Evolutionary conservation across 1,140 invertebrate genomes (phyloP).

Genomic region (Probaryconus sp.): DNA sequence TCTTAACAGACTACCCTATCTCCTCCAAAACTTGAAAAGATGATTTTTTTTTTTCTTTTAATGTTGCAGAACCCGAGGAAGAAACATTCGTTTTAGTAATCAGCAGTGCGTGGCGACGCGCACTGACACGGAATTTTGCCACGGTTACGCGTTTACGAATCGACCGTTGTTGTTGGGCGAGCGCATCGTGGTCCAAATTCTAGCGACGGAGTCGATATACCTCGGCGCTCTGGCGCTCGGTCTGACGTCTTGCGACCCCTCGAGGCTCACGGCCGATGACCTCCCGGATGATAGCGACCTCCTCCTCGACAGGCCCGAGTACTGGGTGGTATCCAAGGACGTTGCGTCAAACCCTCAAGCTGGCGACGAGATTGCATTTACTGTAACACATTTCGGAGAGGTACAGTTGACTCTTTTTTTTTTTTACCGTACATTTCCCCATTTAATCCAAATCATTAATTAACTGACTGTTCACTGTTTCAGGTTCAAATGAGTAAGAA

Average conservation of each 20-base stretch:
- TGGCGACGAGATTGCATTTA: conserved; percentile 95
- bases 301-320: conserved; percentile 95
- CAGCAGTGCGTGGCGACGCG: conserved; percentile 89
- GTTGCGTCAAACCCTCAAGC: conserved; percentile 89
- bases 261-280: conserved; percentile 83
- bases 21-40: conserved; percentile 2
- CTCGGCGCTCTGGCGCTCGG: conserved; percentile 94
- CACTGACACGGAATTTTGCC: conserved; percentile 91
- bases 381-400: conserved; percentile 89
- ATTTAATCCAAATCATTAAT: no score
- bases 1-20: no score
- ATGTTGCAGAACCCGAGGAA: conserved; percentile 83
- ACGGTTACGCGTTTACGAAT: conserved; percentile 95
- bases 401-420: no score
- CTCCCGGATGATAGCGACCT: conserved; percentile 96
- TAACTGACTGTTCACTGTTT: no score
- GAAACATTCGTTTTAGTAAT: conserved; percentile 89
- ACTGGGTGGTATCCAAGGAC: conserved; percentile 97
- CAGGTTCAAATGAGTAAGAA: conserved; percentile 88
- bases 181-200: conserved; percentile 90
- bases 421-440: no score
- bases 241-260: conserved; percentile 95
- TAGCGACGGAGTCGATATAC: conserved; percentile 90
- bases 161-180: conserved; percentile 91
- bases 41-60: not conserved